Evolutionary conservation across 2,888 invertebrate species (phyloP), one percentile per base, ranked within the genome.

Genomic region (Cephus pulcher): DNA sequence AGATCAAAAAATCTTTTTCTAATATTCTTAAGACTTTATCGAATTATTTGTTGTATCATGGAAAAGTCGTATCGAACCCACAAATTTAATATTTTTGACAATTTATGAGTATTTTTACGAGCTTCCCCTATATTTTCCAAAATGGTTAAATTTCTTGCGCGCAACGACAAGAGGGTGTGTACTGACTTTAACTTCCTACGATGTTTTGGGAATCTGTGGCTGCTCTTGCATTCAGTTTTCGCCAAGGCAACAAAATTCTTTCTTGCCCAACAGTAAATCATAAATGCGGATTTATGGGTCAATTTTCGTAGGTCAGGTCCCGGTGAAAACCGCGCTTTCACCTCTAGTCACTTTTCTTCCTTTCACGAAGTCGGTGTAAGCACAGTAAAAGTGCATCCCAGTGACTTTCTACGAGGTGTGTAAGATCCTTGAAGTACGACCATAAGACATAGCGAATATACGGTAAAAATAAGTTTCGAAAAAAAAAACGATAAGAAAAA

Each of bases 181-280:
- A 56, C 40, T 56, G 40, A 56, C 23, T 56, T 56, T 23, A 23
- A 15, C 23, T 6, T 77, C 75, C 78, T 74, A 82, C 82, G 80
- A 85, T 89, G 86, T 89, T 89, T 89, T 85, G 87, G 77, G 78
- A 84, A 81, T 84, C 78, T 89, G 88, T 79, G 87, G 87, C 88
- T 79, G 78, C 76, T 76, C 73, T 73, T 78, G 81, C 77, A 88
- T 88, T 88, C 82, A 85, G 34, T 73, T 56, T 75, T 84, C 40
- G 82, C 81, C 82, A 78, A 81, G 75, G 40, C 79, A 78, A 77
- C 80, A 78, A 12, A 76, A 80, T 81, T 80, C 73, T 74, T 80
- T 75, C 34, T 69, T 74, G 40, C 69, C 74, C 77, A 73, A 76
- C 73, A 78, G 80, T 88, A 88, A 89, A 89, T 89, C 87, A 88